Conservation (phyloP, 2,888 invertebrate genomes). For the Coelopa pilipes region DNA sequence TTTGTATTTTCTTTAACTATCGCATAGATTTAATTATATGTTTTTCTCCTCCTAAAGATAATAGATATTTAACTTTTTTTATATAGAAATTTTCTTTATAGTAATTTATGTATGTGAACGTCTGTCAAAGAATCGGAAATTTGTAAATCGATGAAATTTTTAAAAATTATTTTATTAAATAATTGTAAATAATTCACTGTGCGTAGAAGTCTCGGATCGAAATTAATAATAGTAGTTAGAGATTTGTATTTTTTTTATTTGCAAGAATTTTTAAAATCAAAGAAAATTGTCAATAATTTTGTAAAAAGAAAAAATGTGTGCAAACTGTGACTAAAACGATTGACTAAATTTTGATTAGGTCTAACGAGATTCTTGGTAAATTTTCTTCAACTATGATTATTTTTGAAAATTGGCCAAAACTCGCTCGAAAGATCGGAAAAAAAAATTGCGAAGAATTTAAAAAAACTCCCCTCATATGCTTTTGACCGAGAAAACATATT, state of each 20-base stretch:
- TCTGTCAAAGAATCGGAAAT: too few species aligned
- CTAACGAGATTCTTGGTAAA: not conserved
- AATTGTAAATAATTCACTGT: conserved; percentile 14
- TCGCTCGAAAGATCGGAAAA: not conserved
- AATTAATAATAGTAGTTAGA: conserved; percentile 31
- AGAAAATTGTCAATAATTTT: conserved; percentile 26
- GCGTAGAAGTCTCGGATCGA: not conserved
- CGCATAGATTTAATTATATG: conserved; percentile 24
- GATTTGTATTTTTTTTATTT: conserved; percentile 31
- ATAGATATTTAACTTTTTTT: not conserved
- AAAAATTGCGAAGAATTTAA: not conserved
- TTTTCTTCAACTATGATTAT: not conserved
- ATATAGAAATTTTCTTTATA: too few species aligned
- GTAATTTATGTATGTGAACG: not conserved
- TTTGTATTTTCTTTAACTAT: conserved; percentile 5
- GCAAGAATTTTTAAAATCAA: conserved; percentile 10
- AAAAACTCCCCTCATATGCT: conserved; percentile 7
- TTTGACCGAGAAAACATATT: conserved; percentile 12
- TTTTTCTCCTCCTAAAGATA: not conserved
- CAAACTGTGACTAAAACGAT: conserved; percentile 30
- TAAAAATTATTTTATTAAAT: conserved; percentile 26
- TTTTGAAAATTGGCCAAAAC: not conserved
- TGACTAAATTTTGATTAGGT: conserved; percentile 29
- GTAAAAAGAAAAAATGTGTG: conserved; percentile 15
- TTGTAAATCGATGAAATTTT: conserved; percentile 1